Evolutionary conservation across 2,113 vertebrate species (phyloP).

Genomic region (Lophochroa leadbeateri): DNA sequence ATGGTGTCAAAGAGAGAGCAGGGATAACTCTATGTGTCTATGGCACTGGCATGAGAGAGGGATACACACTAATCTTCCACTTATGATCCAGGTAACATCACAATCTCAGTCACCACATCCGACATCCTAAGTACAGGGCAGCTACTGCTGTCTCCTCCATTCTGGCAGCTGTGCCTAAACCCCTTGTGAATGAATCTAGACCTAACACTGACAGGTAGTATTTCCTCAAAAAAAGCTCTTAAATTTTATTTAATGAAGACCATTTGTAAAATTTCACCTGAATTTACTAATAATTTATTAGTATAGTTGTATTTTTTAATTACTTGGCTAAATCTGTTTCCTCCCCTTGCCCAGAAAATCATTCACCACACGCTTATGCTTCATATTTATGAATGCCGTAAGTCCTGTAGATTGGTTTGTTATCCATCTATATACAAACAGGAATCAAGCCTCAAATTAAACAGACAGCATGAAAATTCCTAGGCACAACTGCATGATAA

Average conservation of each 20-base stretch:
- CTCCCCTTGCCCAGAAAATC: not conserved
- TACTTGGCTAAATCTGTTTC: not conserved
- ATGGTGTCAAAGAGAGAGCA: not conserved
- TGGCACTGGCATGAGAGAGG: not conserved
- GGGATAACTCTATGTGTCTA: not conserved
- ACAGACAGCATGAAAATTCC: not conserved
- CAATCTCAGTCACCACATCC: not conserved
- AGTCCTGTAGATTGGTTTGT: not conserved
- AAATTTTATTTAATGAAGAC: not conserved
- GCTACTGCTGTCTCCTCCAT: not conserved
- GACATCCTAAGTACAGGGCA: not conserved
- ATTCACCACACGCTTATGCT: not conserved
- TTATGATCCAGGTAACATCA: not conserved
- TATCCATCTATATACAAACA: not conserved
- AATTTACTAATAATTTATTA: not conserved
- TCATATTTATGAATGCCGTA: not conserved
- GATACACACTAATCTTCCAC: not conserved
- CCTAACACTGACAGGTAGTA: not conserved
- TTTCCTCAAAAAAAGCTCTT: not conserved
- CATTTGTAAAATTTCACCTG: not conserved
- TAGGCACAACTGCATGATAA: not conserved
- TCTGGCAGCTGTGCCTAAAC: not conserved
- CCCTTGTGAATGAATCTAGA: not conserved
- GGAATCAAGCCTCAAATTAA: not conserved
- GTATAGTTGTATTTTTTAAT: fast-evolving